Percentiles rank a stretch among this genome's conserved stretches.
phyloP scores from a whole-genome alignment of 2,888 invertebrate genomes.

The Coelinius sp. region DNA sequence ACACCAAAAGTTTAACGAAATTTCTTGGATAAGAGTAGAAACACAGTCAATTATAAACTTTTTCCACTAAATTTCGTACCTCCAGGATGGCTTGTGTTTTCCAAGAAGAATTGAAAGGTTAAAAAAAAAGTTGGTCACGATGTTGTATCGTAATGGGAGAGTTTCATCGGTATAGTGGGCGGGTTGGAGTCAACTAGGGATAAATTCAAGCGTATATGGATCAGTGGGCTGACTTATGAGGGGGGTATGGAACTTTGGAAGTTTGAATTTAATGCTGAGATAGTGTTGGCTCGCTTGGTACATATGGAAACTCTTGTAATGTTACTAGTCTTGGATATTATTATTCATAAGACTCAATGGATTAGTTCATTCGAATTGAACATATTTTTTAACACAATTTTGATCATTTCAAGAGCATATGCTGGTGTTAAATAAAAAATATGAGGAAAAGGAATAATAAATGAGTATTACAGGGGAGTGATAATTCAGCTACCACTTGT shows the following conservation, averaged over 20 bases:
- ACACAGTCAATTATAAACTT: conserved; percentile 19
- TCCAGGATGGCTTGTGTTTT: background rate
- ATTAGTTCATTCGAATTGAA: no score
- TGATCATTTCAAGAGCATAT: no score
- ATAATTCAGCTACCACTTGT: background rate
- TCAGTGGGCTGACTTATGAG: background rate
- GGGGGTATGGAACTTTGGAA: background rate
- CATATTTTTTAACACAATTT: no score
- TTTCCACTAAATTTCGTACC: background rate
- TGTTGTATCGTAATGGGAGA: conserved; percentile 4
- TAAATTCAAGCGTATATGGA: background rate
- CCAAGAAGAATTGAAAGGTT: background rate
- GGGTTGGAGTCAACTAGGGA: background rate
- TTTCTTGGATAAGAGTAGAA: background rate
- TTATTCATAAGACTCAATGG: background rate
- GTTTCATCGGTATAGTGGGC: background rate
- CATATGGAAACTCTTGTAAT: background rate
- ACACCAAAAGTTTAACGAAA: conserved; percentile 5
- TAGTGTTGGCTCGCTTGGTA: background rate
- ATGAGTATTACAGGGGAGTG: background rate
- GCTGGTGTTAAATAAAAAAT: background rate
- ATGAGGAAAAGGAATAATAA: background rate
- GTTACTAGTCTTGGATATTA: background rate
- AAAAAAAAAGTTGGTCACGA: background rate
- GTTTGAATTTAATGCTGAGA: background rate